A percentile compares a stretch with the other conserved stretches of the same genome.
Evolutionary conservation across 2,888 invertebrate genomes (phyloP).

Genomic region (Ophonus ardosiacus): DNA sequence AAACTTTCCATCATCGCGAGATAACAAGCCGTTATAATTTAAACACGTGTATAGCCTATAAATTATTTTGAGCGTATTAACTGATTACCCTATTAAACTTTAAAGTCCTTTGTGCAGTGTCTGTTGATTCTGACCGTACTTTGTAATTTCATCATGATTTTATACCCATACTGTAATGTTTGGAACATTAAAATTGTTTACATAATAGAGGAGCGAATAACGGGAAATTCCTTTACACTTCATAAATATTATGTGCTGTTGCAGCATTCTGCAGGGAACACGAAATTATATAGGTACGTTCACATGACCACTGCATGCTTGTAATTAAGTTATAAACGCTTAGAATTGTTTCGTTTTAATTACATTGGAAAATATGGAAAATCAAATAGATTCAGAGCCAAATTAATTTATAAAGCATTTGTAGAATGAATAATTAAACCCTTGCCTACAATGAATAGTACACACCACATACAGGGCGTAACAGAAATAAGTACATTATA

Average conservation of each 20-base stretch:
- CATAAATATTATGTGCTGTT: not conserved
- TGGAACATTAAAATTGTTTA: not conserved
- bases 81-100: not conserved
- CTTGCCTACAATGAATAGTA: too few species aligned
- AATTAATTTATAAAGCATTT: not conserved
- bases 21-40: too few species aligned
- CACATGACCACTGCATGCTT: not conserved
- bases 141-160: not conserved
- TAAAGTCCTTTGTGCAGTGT: not conserved
- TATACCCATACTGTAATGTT: not conserved
- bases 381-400: not conserved
- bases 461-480: too few species aligned
- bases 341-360: not conserved
- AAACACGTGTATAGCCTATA: too few species aligned
- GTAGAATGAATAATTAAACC: too few species aligned
- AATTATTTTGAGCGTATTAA: not conserved
- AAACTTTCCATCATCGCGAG: too few species aligned
- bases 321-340: not conserved
- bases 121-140: not conserved
- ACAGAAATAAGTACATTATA: too few species aligned
- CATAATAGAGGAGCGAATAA: not conserved
- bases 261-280: not conserved
- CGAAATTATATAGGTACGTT: not conserved
- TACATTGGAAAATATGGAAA: not conserved
- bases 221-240: not conserved